Base-by-base conservation (phyloP, 1,140 invertebrate species). In the Hyposmocoma kahamanoa region DNA sequence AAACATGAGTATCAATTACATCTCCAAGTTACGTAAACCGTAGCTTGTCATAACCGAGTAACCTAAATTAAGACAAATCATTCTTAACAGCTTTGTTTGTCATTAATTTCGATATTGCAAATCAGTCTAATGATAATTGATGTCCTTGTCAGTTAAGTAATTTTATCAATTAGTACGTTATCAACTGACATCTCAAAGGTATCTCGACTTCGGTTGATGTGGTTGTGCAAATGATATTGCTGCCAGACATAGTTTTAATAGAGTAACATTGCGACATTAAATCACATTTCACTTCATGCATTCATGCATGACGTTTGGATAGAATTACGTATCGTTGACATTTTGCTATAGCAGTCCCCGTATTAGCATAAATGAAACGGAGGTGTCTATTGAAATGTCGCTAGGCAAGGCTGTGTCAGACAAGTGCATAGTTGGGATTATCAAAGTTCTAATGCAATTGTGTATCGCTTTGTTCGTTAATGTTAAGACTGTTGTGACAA, bases 141-240 rank as follows among this genome's bases (percentile, higher is more conserved):
- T 36, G 15, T 17, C 10, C 32, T 36, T 36, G 32, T 36, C 32
- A 36, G 32, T 36, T 17, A 36, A 10, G 10, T 17, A 30, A 30
- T 13, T 10, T 30, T 30, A 30, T 30, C 28, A 30, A 1, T 30
- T 30, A 30, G 13, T n/a, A 30, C 8, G 28, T 26, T 26, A 26
- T 26, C 24, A 26, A 26, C 11, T 26, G 11, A 11, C 24, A 11
- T 26, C 24, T 6, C 11, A 26, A 6, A 41, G 11, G 42, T 28
- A 34, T 34, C 32, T 34, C 24, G 5, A 26, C 24, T 26, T 26
- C 17, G 39, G 56, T 59, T 44, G 57, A 47, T 20, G 24, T 28
- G 22, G 28, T 62, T 62, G 42, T 56, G 52, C 54, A 64, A 64
- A 24, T n/a, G 36, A 49, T 53, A 44, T 50, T 46, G 53, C 48